Evolutionary conservation across 2,888 invertebrate genomes (phyloP).

Genomic region (Mimachlamys varia): DNA sequence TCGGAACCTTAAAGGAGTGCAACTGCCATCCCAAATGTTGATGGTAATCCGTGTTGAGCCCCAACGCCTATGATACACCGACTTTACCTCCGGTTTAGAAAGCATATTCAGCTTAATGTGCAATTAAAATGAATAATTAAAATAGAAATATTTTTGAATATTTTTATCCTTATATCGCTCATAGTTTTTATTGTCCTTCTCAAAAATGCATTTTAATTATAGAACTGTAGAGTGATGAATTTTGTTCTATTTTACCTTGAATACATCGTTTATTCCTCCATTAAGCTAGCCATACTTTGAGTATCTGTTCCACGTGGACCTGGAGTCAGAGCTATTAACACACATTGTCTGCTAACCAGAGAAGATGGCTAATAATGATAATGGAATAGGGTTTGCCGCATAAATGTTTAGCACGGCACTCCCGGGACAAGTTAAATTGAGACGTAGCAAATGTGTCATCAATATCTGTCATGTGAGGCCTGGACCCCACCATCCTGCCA

Average conservation of each 20-base stretch:
- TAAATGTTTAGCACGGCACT: neutral
- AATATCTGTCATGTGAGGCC: neutral
- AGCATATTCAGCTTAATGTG: too few relatives aligned
- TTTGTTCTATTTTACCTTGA: neutral
- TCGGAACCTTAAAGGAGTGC: too few relatives aligned
- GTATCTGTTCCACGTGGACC: neutral
- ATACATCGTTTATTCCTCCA: neutral
- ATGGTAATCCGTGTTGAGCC: too few relatives aligned
- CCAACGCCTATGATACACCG: too few relatives aligned
- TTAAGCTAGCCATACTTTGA: neutral
- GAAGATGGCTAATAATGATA: conserved; percentile 2
- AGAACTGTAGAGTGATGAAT: neutral
- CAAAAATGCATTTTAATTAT: too few relatives aligned
- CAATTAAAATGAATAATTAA: too few relatives aligned
- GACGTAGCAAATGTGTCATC: neutral
- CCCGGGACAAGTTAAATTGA: conserved; percentile 21
- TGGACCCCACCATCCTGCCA: too few relatives aligned
- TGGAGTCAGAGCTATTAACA: neutral
- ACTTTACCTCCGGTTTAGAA: too few relatives aligned
- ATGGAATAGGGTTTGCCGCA: neutral
- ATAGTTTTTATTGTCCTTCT: too few relatives aligned
- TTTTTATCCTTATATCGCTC: too few relatives aligned
- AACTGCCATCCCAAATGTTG: too few relatives aligned
- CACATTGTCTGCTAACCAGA: neutral
- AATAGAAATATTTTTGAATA: too few relatives aligned